A percentile compares a stretch with the other conserved stretches of the same genome.
These are phyloP conservation scores for Stenodera caucasica DNA, from an alignment of 2,888 invertebrate genomes.

Conservation along the genomic window DNA sequence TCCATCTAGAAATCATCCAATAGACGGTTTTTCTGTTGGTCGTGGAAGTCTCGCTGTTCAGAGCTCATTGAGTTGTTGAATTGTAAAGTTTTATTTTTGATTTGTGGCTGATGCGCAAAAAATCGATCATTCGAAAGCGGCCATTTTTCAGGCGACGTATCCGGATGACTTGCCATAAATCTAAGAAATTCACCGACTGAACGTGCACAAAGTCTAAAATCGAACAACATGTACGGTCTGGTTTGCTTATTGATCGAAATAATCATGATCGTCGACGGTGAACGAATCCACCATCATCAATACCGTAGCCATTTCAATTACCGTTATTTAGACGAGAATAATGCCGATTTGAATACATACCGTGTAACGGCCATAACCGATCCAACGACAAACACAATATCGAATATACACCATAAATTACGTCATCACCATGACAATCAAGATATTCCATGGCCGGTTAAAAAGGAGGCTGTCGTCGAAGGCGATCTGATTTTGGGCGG, in stretches of 20 bases:
- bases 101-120: not conserved
- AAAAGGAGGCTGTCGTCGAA: conserved; percentile 82
- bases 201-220: not conserved
- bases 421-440: conserved; percentile 13
- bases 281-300: not conserved
- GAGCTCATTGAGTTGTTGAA: too few relatives aligned
- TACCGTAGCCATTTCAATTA: not conserved
- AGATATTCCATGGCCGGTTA: conserved; percentile 72
- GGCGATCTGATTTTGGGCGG: conserved; percentile 89
- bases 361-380: not conserved
- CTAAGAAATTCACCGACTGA: not conserved
- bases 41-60: too few relatives aligned
- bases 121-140: not conserved
- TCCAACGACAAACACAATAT: not conserved
- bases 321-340: not conserved
- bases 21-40: too few relatives aligned
- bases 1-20: too few relatives aligned
- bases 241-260: not conserved
- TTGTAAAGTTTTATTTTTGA: conserved; percentile 7
- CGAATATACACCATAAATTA: not conserved
- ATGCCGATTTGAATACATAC: not conserved
- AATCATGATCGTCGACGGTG: not conserved
- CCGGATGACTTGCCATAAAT: not conserved
- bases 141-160: not conserved
- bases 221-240: not conserved